These are phyloP conservation scores for Sebastes cheni DNA, from an alignment of 2,797 vertebrate genomes.

Conservation along the genomic window DNA sequence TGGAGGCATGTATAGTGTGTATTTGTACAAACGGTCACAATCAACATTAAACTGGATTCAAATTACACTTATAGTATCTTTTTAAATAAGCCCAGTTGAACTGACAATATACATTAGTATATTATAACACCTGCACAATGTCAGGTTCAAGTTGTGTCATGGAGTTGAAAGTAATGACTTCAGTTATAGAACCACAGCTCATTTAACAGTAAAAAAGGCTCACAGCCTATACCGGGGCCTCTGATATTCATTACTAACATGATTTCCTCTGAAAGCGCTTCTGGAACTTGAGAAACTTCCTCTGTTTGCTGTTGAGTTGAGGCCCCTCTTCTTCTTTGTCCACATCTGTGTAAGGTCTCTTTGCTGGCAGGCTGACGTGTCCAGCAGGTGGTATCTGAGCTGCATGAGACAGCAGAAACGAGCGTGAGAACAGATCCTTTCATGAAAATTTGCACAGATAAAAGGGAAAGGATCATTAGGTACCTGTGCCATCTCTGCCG, in stretches of 20 bases:
- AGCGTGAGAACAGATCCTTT: not conserved
- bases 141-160: not conserved
- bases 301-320: constrained; percentile 91
- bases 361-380: constrained; percentile 83
- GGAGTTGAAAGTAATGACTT: not conserved
- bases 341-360: constrained; percentile 86
- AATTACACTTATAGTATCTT: not conserved
- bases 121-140: not conserved
- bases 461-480: not conserved
- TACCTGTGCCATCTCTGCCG: constrained; percentile 75
- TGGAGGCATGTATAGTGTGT: not conserved
- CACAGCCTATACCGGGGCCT: not conserved
- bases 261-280: constrained; percentile 82
- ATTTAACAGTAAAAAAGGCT: not conserved
- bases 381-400: constrained; percentile 87
- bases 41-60: not conserved
- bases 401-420: constrained; percentile 45
- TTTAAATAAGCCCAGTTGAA: not conserved
- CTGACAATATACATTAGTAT: not conserved
- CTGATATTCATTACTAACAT: constrained; percentile 56
- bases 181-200: not conserved
- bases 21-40: not conserved
- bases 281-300: constrained; percentile 86
- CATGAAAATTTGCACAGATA: not conserved
- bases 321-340: constrained; percentile 87